Conservation (phyloP, 2,797 vertebrate species). For the Chromis chromis region DNA sequence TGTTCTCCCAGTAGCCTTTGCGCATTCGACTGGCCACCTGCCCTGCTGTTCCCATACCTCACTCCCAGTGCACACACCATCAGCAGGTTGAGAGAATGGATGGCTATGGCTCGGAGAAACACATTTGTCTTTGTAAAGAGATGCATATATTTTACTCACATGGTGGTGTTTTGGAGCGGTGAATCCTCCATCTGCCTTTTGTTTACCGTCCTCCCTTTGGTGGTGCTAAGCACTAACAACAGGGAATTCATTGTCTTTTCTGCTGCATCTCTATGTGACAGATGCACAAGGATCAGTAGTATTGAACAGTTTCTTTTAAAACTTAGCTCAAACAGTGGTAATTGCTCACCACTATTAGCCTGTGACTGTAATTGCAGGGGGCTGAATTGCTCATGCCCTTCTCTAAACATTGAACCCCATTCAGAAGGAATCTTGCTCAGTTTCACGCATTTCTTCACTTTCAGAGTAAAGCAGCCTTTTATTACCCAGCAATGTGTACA, state of each 20-base stretch:
- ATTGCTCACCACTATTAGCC: not conserved
- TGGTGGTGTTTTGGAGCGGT: not conserved
- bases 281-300: not conserved
- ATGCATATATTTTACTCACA: conserved; percentile 16
- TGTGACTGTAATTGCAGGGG: not conserved
- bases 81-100: conserved; percentile 21
- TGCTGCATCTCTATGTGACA: not conserved
- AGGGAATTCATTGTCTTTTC: conserved; percentile 11
- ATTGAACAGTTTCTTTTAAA: conserved; percentile 10
- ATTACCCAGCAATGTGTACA: not conserved
- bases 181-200: conserved; percentile 30
- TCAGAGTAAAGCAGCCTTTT: not conserved
- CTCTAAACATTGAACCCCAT: not conserved
- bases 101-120: conserved; percentile 19
- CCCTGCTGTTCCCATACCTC: conserved; percentile 2
- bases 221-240: not conserved
- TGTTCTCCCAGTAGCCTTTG: conserved; percentile 12
- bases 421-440: not conserved
- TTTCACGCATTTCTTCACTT: not conserved
- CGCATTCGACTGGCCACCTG: conserved; percentile 10
- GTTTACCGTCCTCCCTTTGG: conserved; percentile 18
- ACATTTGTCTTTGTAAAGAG: conserved; percentile 17
- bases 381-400: not conserved
- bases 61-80: not conserved
- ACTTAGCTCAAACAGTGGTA: conserved; percentile 4